phyloP scores from a whole-genome alignment of 2,113 vertebrate genomes.

The Peromyscus californicus region DNA sequence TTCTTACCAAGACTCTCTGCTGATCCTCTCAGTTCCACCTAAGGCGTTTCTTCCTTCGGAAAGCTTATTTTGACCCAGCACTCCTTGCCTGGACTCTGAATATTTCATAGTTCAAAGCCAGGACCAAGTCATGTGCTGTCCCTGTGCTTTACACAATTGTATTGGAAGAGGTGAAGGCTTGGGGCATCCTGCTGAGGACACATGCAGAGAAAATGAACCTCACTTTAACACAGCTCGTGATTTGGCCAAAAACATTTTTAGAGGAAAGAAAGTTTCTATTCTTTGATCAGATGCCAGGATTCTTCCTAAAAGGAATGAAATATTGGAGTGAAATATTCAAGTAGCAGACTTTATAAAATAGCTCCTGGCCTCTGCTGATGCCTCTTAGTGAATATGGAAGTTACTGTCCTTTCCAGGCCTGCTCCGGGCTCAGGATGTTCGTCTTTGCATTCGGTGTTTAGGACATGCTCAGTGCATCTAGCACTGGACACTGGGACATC shows the following conservation, averaged over 20 bases:
- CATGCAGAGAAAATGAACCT: constrained; percentile 4
- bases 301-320: constrained; percentile 57
- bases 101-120: constrained; percentile 32
- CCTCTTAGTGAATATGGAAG: background rate
- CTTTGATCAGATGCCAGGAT: constrained; percentile 50
- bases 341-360: constrained; percentile 52
- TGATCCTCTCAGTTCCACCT: background rate
- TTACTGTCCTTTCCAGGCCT: background rate
- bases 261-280: constrained; percentile 42
- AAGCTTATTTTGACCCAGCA: background rate
- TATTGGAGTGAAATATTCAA: constrained; percentile 59
- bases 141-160: background rate
- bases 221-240: background rate
- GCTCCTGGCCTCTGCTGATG: constrained; percentile 19
- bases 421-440: background rate
- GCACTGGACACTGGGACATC: background rate
- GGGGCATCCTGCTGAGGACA: background rate
- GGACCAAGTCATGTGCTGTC: background rate
- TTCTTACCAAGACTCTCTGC: constrained; percentile 19
- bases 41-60: constrained; percentile 5
- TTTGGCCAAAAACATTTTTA: constrained; percentile 51
- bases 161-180: constrained; percentile 4
- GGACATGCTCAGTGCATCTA: background rate
- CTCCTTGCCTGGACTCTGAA: background rate
- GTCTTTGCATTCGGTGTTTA: background rate